Percentiles rank a stretch among this genome's conserved stretches.
phyloP scores from a whole-genome alignment of 1,140 invertebrate species.

The Coenobita brevimanus region DNA sequence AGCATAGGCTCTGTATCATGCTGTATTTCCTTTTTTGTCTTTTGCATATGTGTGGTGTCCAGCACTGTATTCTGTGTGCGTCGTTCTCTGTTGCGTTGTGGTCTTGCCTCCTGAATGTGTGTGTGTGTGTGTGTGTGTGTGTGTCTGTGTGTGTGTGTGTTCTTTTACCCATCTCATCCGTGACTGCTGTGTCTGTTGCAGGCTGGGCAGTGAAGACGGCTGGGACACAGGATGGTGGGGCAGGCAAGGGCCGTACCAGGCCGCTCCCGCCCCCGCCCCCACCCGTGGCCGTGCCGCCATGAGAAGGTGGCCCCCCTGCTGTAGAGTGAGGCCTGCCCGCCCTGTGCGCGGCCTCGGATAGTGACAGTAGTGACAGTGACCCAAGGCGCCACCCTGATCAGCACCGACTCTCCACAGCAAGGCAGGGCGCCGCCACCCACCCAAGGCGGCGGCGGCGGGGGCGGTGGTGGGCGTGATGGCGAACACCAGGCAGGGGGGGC shows the following conservation, averaged over 20 bases:
- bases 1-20: too few relatives aligned
- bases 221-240: conserved; percentile 44
- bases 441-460: conserved; percentile 13
- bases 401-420: neutral
- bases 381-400: conserved; percentile 9
- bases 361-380: neutral
- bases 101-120: too few relatives aligned
- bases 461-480: conserved; percentile 27
- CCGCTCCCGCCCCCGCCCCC: conserved; percentile 32
- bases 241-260: conserved; percentile 18
- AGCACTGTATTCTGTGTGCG: too few relatives aligned
- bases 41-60: too few relatives aligned
- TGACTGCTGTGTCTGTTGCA: neutral
- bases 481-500: conserved; percentile 1
- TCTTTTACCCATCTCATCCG: neutral
- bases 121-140: neutral
- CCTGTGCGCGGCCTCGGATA: neutral
- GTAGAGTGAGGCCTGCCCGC: neutral
- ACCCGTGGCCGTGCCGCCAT: conserved; percentile 9
- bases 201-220: conserved; percentile 39
- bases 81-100: too few relatives aligned
- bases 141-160: neutral
- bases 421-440: conserved; percentile 23
- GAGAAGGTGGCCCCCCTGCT: neutral
- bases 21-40: too few relatives aligned